These are phyloP conservation scores for Scomberomorus guttatus DNA, from an alignment of 2,797 vertebrate genomes.

Conservation along the genomic window DNA sequence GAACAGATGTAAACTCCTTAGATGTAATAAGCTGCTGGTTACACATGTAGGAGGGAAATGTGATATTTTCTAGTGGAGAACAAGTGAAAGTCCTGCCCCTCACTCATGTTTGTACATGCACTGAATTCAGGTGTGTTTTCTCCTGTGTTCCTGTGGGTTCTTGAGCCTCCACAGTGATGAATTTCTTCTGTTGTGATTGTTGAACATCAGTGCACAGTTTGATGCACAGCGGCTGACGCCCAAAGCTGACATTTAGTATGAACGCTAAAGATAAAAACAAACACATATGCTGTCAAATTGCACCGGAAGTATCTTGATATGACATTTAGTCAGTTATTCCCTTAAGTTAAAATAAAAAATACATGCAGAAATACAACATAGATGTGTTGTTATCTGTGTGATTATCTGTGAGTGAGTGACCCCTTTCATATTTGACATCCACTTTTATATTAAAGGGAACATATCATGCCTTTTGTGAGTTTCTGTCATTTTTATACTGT, in stretches of 20 bases:
- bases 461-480: too few relatives aligned
- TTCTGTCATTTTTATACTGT: too few relatives aligned
- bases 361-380: not conserved
- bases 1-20: conserved; percentile 30
- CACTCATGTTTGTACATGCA: not conserved
- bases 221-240: conserved; percentile 4
- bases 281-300: conserved; percentile 13
- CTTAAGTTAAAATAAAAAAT: not conserved
- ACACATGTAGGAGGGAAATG: not conserved
- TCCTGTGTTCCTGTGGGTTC: too few relatives aligned
- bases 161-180: not conserved
- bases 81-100: not conserved
- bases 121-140: not conserved
- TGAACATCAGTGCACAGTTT: not conserved
- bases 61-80: not conserved
- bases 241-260: not conserved
- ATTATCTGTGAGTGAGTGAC: too few relatives aligned
- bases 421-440: too few relatives aligned
- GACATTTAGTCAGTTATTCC: not conserved
- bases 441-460: too few relatives aligned
- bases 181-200: not conserved
- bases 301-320: conserved; percentile 7
- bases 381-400: too few relatives aligned
- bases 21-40: conserved; percentile 7
- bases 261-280: conserved; percentile 5